These are phyloP conservation scores for Agrenia bidenticulata DNA, from an alignment of 2,888 invertebrate genomes.

Conservation along the genomic window DNA sequence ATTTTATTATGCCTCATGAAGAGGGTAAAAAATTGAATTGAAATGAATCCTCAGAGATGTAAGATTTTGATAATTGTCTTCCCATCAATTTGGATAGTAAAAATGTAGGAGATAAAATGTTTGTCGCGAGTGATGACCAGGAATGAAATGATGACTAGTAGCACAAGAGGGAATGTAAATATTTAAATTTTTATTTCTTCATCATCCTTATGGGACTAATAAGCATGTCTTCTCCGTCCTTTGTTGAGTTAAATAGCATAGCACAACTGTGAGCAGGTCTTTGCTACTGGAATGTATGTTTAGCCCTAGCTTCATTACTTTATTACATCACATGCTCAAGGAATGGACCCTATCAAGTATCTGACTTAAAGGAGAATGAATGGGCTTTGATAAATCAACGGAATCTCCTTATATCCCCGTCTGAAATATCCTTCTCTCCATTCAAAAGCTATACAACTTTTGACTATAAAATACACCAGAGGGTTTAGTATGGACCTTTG, in stretches of 20 bases:
- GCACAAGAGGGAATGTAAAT: slow-evolving; percentile 23
- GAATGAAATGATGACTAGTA: no score
- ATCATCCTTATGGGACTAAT: slow-evolving; percentile 33
- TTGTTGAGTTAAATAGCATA: slow-evolving; percentile 33
- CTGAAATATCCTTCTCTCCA: neutral
- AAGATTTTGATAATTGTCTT: no score
- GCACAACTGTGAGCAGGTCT: slow-evolving; percentile 21
- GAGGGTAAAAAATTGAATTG: no score
- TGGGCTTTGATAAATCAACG: slow-evolving; percentile 13
- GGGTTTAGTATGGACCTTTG: neutral
- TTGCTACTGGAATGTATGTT: slow-evolving; percentile 38
- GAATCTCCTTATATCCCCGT: neutral
- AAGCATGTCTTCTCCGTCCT: slow-evolving; percentile 35
- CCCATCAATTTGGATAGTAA: no score
- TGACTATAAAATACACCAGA: no score
- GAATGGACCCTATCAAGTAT: neutral
- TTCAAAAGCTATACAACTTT: neutral
- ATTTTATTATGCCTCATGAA: no score
- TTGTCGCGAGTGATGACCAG: no score
- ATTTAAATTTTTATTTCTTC: slow-evolving; percentile 40
- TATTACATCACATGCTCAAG: neutral
- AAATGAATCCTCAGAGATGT: no score
- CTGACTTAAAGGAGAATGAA: slow-evolving; percentile 9
- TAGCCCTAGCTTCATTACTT: slow-evolving; percentile 3
- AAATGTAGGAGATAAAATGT: no score